A percentile compares a stretch with the other conserved stretches of the same genome.
phyloP scores from a whole-genome alignment of 2,113 vertebrate genomes.

The Ovis canadensis region DNA sequence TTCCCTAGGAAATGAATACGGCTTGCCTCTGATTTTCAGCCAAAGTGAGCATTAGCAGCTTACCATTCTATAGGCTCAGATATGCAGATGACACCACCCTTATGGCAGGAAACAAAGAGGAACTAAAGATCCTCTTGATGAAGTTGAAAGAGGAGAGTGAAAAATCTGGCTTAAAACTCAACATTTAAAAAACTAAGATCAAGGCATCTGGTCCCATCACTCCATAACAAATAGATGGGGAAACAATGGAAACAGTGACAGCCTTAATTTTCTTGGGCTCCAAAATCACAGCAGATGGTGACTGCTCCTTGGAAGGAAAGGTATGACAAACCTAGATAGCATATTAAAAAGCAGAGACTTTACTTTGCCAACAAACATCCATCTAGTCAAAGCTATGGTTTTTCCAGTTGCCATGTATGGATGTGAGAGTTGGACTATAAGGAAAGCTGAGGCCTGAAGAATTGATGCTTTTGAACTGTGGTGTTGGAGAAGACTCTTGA shows the following conservation, averaged over 20 bases:
- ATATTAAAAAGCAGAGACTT: neutral
- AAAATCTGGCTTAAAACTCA: neutral
- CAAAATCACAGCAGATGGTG: neutral
- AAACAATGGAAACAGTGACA: neutral
- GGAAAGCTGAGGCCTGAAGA: neutral
- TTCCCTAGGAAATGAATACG: neutral
- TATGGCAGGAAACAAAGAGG: neutral
- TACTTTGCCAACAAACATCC: neutral
- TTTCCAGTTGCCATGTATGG: neutral
- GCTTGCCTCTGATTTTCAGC: neutral
- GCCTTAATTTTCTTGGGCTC: neutral
- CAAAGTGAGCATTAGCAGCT: neutral
- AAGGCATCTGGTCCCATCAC: neutral
- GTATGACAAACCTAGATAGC: neutral
- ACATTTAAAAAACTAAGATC: neutral
- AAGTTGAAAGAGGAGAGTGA: neutral
- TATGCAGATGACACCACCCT: neutral
- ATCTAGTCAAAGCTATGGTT: neutral
- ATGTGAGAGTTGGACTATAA: accelerated
- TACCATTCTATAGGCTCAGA: neutral
- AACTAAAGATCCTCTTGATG: neutral
- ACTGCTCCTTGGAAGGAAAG: neutral
- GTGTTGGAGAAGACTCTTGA: neutral
- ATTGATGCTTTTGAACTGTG: neutral
- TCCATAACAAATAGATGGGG: neutral